Evolutionary conservation across 92 coral and sea anemone genomes (phyloP).

Genomic region (Paragorgia papillata): DNA sequence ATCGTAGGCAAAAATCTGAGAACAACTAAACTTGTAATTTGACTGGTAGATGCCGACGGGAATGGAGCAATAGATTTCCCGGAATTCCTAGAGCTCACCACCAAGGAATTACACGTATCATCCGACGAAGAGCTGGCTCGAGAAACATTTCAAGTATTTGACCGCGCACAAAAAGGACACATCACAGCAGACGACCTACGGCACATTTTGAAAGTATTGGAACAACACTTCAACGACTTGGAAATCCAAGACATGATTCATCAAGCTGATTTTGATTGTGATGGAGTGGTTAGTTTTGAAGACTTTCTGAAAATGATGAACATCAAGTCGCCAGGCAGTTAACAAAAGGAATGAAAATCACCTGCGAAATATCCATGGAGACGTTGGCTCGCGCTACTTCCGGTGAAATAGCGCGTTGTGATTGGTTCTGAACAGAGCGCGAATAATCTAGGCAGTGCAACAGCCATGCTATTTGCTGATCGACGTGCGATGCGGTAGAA

Average conservation of each 20-base stretch:
- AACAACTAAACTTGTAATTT: too few relatives aligned
- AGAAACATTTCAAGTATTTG: constrained; percentile 89
- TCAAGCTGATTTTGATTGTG: constrained; percentile 85
- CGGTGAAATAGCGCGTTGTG: too few relatives aligned
- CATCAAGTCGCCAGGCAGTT: constrained; percentile 9
- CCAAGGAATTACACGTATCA: constrained; percentile 77
- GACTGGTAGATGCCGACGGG: constrained; percentile 95
- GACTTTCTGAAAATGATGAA: constrained; percentile 93
- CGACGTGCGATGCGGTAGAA: too few relatives aligned
- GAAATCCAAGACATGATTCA: constrained; percentile 88
- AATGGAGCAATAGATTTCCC: constrained; percentile 98
- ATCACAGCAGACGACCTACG: constrained; percentile 77
- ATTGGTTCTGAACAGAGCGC: too few relatives aligned
- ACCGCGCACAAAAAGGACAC: constrained; percentile 81
- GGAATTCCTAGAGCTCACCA: constrained; percentile 82
- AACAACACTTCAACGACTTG: constrained; percentile 81
- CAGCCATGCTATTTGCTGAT: too few relatives aligned
- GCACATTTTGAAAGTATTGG: constrained; percentile 77
- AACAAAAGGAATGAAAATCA: background rate
- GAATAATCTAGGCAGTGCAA: too few relatives aligned
- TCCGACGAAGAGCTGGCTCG: constrained; percentile 84
- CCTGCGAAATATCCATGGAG: background rate
- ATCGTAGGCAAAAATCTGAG: too few relatives aligned
- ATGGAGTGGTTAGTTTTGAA: constrained; percentile 80
- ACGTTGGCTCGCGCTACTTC: too few relatives aligned